Evolutionary conservation across 2,888 invertebrate genomes (phyloP).

Genomic region (Cephonodes hylas): DNA sequence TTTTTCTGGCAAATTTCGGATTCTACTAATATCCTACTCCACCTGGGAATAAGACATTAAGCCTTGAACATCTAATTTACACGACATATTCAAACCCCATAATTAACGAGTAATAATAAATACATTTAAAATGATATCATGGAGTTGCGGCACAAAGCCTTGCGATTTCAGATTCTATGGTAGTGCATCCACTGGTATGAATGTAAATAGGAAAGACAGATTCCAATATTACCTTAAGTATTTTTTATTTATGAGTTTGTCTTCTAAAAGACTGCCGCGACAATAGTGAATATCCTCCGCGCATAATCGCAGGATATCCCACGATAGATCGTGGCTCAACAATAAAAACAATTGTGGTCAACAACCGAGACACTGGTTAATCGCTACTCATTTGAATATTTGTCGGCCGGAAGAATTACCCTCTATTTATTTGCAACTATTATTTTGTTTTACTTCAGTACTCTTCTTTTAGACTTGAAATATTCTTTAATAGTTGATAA

Average conservation of each 20-base stretch:
- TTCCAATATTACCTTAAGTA: background rate
- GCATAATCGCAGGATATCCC: slow-evolving; percentile 7
- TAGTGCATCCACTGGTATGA: too few species aligned
- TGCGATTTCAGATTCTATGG: too few species aligned
- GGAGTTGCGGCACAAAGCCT: too few species aligned
- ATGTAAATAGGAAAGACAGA: background rate
- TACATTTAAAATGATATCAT: too few species aligned
- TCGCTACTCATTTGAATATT: background rate
- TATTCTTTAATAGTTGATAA: too few species aligned
- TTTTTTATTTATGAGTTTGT: background rate
- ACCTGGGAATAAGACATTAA: too few species aligned
- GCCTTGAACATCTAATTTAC: too few species aligned
- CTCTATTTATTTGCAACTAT: background rate
- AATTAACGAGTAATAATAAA: too few species aligned
- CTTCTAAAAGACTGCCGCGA: background rate
- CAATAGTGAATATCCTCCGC: background rate
- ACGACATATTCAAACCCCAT: too few species aligned
- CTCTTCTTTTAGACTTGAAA: too few species aligned
- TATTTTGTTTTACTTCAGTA: background rate
- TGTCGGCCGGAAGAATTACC: background rate
- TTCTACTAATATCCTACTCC: too few species aligned
- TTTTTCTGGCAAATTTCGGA: too few species aligned
- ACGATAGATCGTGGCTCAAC: background rate
- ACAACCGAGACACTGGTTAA: background rate
- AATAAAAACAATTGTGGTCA: background rate